A percentile compares a stretch with the other conserved stretches of the same genome.
Conservation (phyloP, 2,113 vertebrate genomes). For the Entomyzon cyanotis region DNA sequence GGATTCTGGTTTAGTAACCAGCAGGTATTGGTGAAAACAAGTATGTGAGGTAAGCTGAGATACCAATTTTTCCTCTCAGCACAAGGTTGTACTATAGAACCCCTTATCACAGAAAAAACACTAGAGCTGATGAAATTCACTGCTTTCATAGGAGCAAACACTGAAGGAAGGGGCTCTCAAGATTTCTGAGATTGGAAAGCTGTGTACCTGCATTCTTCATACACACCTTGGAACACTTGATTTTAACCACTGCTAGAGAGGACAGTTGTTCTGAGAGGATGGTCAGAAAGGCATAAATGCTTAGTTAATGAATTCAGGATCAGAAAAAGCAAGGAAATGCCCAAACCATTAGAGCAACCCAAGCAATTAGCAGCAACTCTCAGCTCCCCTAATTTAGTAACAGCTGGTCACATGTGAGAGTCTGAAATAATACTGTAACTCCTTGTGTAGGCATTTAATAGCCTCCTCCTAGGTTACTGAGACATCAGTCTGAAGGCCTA, state of each 20-base stretch:
- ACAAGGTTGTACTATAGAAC: not conserved
- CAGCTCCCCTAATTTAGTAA: not conserved
- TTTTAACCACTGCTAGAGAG: not conserved
- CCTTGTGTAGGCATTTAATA: not conserved
- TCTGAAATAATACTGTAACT: not conserved
- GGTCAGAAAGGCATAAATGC: not conserved
- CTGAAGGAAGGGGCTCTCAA: not conserved
- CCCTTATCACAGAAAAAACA: not conserved
- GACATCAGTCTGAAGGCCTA: not conserved
- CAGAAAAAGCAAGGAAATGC: not conserved
- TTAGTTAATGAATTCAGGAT: not conserved
- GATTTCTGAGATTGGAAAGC: not conserved
- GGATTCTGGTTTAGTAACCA: not conserved
- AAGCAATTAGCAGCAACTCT: not conserved
- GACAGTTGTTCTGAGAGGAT: not conserved
- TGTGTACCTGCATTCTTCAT: not conserved
- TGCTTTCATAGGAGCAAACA: not conserved
- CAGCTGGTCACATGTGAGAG: not conserved
- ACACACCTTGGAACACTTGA: not conserved
- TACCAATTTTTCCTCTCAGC: not conserved
- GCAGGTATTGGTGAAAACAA: not conserved
- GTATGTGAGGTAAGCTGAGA: not conserved
- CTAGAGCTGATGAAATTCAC: not conserved
- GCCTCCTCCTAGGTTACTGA: not conserved
- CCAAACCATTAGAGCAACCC: not conserved